These are phyloP conservation scores for Drosophila bunnanda DNA, from an alignment of 2,888 invertebrate species.

Conservation along the genomic window DNA sequence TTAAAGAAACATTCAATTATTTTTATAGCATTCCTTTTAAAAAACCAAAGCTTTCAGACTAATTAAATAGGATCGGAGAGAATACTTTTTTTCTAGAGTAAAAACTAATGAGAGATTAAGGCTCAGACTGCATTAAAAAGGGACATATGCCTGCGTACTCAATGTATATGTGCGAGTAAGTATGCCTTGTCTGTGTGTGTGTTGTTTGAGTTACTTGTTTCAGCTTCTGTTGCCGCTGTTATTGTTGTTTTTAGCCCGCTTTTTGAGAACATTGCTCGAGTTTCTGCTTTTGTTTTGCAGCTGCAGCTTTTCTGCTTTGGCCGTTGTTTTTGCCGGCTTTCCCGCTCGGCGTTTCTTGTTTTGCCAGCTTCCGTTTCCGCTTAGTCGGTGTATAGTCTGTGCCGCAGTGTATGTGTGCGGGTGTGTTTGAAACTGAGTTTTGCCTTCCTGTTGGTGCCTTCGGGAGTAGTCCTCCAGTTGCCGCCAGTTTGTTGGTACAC, in stretches of 20 bases:
- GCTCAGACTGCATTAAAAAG: slow-evolving; percentile 23
- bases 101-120: slow-evolving; percentile 23
- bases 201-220: slow-evolving; percentile 20
- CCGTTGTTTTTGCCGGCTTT: slow-evolving; percentile 63
- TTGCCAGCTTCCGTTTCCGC: slow-evolving; percentile 73
- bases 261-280: slow-evolving; percentile 20
- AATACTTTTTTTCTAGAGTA: neutral
- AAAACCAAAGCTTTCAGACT: slow-evolving; percentile 6
- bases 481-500: slow-evolving; percentile 21
- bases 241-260: slow-evolving; percentile 30
- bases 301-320: slow-evolving; percentile 61
- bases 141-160: slow-evolving; percentile 22
- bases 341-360: slow-evolving; percentile 50
- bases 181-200: slow-evolving; percentile 1
- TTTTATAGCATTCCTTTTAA: neutral
- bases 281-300: slow-evolving; percentile 55
- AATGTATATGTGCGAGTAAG: neutral
- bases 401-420: slow-evolving; percentile 25
- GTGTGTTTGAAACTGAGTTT: slow-evolving; percentile 42
- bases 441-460: slow-evolving; percentile 68
- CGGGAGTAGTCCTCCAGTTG: slow-evolving; percentile 38
- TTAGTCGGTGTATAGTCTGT: slow-evolving; percentile 15
- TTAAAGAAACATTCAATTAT: neutral
- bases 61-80: slow-evolving; percentile 15
- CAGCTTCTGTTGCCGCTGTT: slow-evolving; percentile 34